Evolutionary conservation across 2,797 vertebrate genomes (phyloP).

Genomic region (Neosalanx taihuensis): DNA sequence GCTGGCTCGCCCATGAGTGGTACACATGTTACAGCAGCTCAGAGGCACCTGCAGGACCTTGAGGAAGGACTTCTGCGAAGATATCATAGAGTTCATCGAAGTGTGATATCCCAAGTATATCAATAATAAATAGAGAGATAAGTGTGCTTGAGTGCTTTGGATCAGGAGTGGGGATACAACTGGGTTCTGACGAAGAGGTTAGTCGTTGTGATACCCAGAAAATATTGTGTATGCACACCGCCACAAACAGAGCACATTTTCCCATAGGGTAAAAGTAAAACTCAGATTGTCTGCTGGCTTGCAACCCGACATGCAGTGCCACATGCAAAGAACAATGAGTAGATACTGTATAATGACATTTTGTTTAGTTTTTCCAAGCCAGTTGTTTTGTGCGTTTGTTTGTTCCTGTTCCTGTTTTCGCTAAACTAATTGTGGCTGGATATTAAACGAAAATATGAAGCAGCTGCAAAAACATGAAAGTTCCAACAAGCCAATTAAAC

Average conservation of each 20-base stretch:
- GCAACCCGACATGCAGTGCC: not conserved
- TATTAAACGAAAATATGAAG: constrained; percentile 41
- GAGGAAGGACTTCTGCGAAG: constrained; percentile 34
- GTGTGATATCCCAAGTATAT: constrained; percentile 56
- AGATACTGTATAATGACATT: not conserved
- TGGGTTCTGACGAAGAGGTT: constrained; percentile 10
- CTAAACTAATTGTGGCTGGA: constrained; percentile 15
- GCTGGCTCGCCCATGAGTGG: constrained; percentile 36
- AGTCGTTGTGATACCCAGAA: not conserved
- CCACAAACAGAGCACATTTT: not conserved
- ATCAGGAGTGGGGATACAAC: constrained; percentile 23
- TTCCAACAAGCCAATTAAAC: constrained; percentile 35
- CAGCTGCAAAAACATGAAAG: constrained; percentile 31
- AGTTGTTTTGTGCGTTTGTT: not conserved
- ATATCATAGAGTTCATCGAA: constrained; percentile 45
- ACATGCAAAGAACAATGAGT: not conserved
- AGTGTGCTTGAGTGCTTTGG: constrained; percentile 40
- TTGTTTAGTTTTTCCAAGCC: not conserved
- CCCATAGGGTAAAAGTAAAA: not conserved
- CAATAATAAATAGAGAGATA: constrained; percentile 59
- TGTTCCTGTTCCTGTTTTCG: constrained; percentile 10
- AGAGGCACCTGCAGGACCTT: constrained; percentile 50
- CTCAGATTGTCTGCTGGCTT: not conserved
- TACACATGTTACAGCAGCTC: constrained; percentile 69
- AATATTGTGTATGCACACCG: not conserved